Conservation (phyloP, 2,888 invertebrate genomes). For the Eristalinus aeneus region DNA sequence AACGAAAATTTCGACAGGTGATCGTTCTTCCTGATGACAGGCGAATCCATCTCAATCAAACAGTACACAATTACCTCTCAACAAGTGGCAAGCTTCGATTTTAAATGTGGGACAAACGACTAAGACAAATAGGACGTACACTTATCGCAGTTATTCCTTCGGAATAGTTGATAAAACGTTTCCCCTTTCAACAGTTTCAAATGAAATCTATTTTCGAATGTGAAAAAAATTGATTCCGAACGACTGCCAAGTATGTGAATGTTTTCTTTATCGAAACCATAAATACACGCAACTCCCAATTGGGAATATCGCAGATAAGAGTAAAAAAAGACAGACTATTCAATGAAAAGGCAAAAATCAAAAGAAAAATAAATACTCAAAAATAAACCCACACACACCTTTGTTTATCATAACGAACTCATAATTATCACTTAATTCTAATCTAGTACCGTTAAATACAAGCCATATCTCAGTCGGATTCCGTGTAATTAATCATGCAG, state of each 20-base stretch:
- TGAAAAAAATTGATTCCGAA: neutral
- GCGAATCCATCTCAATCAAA: neutral
- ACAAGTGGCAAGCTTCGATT: neutral
- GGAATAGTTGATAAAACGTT: neutral
- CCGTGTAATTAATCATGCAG: conserved; percentile 34
- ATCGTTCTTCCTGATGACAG: neutral
- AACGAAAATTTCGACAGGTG: neutral
- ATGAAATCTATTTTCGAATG: neutral
- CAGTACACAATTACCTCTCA: neutral
- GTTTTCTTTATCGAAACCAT: neutral
- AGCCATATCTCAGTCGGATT: conserved; percentile 33
- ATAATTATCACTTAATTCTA: conserved; percentile 61
- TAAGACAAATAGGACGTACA: neutral
- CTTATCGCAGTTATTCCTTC: neutral
- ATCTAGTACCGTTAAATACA: conserved; percentile 57
- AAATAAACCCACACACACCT: conserved; percentile 24
- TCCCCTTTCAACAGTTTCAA: neutral
- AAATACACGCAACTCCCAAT: neutral
- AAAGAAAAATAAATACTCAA: conserved; percentile 12
- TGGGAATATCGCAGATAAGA: conserved; percentile 20
- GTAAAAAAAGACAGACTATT: neutral
- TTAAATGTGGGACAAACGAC: neutral
- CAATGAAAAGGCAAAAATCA: conserved; percentile 28
- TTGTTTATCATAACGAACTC: conserved; percentile 53
- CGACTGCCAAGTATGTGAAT: neutral